These are phyloP conservation scores for Electrophaes corylata DNA, from an alignment of 2,888 invertebrate genomes.

Conservation along the genomic window DNA sequence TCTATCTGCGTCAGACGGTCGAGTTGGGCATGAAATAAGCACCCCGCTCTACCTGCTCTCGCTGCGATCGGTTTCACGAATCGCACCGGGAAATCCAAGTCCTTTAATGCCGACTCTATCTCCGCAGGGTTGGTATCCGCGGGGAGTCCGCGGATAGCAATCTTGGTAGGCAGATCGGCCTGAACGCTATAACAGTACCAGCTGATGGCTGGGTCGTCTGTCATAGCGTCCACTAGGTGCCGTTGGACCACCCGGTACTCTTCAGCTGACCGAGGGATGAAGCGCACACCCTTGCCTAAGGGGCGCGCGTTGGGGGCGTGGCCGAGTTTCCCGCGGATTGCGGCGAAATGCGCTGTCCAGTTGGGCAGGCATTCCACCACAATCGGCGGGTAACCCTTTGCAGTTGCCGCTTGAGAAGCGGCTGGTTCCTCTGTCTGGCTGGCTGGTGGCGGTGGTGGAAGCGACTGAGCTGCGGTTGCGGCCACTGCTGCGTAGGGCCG, in stretches of 20 bases:
- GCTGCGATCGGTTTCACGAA: background rate
- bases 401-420: background rate
- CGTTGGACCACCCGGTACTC: conserved; percentile 34
- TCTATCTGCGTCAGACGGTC: background rate
- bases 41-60: background rate
- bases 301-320: too few relatives aligned
- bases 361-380: conserved; percentile 29
- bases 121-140: background rate
- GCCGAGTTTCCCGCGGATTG: too few relatives aligned
- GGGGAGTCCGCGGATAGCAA: background rate
- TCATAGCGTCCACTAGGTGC: conserved; percentile 26
- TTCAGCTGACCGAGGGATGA: conserved; percentile 7
- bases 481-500: background rate
- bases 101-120: background rate
- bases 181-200: conserved; percentile 37
- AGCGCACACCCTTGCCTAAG: background rate
- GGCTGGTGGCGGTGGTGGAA: background rate
- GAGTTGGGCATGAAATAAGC: conserved; percentile 8
- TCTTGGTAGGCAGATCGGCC: background rate
- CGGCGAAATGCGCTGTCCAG: too few relatives aligned
- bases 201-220: conserved; percentile 7
- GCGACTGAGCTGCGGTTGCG: background rate
- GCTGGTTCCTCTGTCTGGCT: background rate
- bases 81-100: background rate
- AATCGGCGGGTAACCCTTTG: conserved; percentile 10